These are phyloP conservation scores for Phataginus tricuspis DNA, from an alignment of 2,797 vertebrate species.

Conservation along the genomic window DNA sequence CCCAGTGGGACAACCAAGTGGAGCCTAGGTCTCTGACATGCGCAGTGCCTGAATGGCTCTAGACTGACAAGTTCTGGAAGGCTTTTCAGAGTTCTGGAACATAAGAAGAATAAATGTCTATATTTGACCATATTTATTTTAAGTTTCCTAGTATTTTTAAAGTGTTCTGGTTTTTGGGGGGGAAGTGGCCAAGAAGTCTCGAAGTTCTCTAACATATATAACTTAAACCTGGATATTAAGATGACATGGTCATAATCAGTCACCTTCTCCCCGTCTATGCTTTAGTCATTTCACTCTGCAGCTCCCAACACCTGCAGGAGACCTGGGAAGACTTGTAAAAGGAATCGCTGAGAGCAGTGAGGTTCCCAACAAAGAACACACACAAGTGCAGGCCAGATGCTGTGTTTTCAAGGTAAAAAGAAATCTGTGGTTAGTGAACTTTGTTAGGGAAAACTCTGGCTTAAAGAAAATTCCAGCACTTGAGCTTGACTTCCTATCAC, in stretches of 20 bases:
- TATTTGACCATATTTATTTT: not conserved
- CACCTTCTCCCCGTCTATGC: no score
- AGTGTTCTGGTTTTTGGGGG: not conserved
- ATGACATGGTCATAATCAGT: not conserved
- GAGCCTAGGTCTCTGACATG: not conserved
- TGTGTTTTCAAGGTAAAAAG: not conserved
- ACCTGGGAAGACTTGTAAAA: not conserved
- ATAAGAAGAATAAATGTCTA: not conserved
- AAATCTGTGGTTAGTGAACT: not conserved
- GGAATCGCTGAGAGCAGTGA: not conserved
- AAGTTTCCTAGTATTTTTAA: not conserved
- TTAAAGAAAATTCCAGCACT: not conserved
- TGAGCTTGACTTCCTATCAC: not conserved
- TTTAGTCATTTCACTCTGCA: not conserved
- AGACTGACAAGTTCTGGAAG: not conserved
- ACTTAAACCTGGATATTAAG: not conserved
- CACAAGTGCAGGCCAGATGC: not conserved
- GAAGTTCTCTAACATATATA: not conserved
- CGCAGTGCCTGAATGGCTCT: no score
- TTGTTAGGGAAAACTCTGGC: not conserved
- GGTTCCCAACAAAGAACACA: not conserved
- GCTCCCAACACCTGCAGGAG: not conserved
- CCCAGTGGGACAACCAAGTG: not conserved
- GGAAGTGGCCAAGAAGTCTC: not conserved
- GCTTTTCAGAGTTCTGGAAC: not conserved